Conservation (phyloP, 1,140 invertebrate species). For the Tetramorium simillimum region DNA sequence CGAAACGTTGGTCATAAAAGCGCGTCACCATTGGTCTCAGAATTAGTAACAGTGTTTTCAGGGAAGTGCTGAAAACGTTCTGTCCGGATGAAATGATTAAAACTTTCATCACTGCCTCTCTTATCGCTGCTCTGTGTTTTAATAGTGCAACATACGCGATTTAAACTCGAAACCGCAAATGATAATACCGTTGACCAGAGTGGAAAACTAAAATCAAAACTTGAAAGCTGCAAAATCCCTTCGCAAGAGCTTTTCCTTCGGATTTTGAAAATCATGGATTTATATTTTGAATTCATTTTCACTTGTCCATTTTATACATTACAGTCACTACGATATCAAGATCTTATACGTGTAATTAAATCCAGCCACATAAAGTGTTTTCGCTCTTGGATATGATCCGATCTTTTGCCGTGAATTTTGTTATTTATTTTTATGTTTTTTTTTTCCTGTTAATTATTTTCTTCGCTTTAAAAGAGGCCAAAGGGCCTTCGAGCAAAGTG, state of each 20-base stretch:
- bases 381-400: neutral
- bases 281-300: neutral
- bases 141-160: slow-evolving; percentile 23
- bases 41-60: slow-evolving; percentile 40
- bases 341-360: neutral
- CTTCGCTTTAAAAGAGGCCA: neutral
- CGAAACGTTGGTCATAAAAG: neutral
- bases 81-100: slow-evolving; percentile 57
- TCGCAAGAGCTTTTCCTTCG: neutral
- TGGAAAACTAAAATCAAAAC: neutral
- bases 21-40: neutral
- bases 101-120: slow-evolving; percentile 41
- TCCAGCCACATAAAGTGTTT: neutral
- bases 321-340: neutral
- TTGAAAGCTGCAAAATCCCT: neutral
- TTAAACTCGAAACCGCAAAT: slow-evolving; percentile 19
- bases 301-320: neutral
- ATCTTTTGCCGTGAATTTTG: neutral
- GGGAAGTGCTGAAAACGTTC: slow-evolving; percentile 19
- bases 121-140: slow-evolving; percentile 6
- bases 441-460: slow-evolving; percentile 32
- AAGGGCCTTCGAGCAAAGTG: slow-evolving; percentile 4
- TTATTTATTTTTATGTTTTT: neutral
- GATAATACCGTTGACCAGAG: neutral
- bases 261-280: neutral